Evolutionary conservation across 2,888 invertebrate species (phyloP).

Genomic region (Rhingia rostrata): DNA sequence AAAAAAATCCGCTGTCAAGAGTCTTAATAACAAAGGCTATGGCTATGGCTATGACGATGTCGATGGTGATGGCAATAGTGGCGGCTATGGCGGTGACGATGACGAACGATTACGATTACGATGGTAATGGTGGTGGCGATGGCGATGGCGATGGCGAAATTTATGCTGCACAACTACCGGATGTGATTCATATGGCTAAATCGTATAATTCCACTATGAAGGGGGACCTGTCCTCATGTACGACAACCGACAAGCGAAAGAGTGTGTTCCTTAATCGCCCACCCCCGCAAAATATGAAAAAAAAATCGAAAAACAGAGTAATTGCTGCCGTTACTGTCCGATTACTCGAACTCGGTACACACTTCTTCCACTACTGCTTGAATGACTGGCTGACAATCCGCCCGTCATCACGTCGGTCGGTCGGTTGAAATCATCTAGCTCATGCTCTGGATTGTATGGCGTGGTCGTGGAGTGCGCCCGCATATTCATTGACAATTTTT

Average conservation of each 20-base stretch:
- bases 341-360: conserved; percentile 29
- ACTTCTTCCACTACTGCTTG: conserved; percentile 44
- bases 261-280: conserved; percentile 71
- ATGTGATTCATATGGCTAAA: conserved; percentile 73
- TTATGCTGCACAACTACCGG: conserved; percentile 73
- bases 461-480: conserved; percentile 47
- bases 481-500: conserved; percentile 65
- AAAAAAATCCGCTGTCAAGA: conserved; percentile 20
- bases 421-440: conserved; percentile 25
- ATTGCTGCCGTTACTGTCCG: conserved; percentile 56
- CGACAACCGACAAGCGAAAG: conserved; percentile 21
- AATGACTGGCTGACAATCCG: conserved; percentile 65
- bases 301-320: conserved; percentile 31
- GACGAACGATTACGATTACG: conserved; percentile 15
- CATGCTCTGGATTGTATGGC: background rate
- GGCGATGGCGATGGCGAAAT: conserved; percentile 64
- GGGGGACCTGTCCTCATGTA: conserved; percentile 28
- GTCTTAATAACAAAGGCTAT: conserved; percentile 12
- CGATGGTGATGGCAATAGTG: conserved; percentile 30
- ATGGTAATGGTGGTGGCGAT: conserved; percentile 33
- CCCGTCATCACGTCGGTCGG: conserved; percentile 34
- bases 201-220: conserved; percentile 64
- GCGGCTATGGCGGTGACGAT: conserved; percentile 48
- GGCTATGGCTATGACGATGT: conserved; percentile 26
- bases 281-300: conserved; percentile 64